A percentile compares a stretch with the other conserved stretches of the same genome.
These are phyloP conservation scores for Blastobasis adustella DNA, from an alignment of 2,888 invertebrate species.

Conservation along the genomic window DNA sequence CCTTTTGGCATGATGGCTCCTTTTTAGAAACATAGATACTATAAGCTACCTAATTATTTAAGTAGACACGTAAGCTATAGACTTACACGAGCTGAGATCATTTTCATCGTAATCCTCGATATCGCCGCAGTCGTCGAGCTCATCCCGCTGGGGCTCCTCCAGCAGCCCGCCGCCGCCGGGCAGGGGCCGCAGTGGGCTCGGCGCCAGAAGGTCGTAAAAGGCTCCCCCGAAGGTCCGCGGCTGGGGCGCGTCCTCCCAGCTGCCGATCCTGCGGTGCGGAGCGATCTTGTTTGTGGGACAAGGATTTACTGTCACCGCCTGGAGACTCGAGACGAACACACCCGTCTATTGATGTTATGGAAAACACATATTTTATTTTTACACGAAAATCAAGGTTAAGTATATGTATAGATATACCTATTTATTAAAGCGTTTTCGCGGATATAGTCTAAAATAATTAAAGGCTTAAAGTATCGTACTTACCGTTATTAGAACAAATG, in stretches of 20 bases:
- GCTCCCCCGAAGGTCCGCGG: conserved; percentile 51
- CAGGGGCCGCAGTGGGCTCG: conserved; percentile 14
- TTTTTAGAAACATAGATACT: no score
- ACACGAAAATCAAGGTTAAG: no score
- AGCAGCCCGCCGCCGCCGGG: conserved; percentile 23
- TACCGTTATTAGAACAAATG: no score
- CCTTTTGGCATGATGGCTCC: no score
- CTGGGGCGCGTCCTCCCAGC: conserved; percentile 17
- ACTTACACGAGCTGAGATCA: conserved; percentile 57
- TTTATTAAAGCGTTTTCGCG: no score
- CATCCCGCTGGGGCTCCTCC: conserved; percentile 51
- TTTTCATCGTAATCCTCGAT: conserved; percentile 66
- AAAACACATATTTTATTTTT: no score
- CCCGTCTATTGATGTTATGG: no score
- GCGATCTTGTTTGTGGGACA: conserved; percentile 68
- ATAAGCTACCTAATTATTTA: no score
- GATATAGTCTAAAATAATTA: no score
- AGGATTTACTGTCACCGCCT: conserved; percentile 49
- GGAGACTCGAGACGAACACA: conserved; percentile 20
- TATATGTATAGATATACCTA: no score
- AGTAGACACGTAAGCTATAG: neutral
- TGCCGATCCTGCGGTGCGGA: conserved; percentile 38
- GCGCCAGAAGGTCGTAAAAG: conserved; percentile 41
- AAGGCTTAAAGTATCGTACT: no score
- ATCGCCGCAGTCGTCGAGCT: conserved; percentile 55